Conservation (phyloP, 2,888 invertebrate genomes). For the Tachina lurida region DNA sequence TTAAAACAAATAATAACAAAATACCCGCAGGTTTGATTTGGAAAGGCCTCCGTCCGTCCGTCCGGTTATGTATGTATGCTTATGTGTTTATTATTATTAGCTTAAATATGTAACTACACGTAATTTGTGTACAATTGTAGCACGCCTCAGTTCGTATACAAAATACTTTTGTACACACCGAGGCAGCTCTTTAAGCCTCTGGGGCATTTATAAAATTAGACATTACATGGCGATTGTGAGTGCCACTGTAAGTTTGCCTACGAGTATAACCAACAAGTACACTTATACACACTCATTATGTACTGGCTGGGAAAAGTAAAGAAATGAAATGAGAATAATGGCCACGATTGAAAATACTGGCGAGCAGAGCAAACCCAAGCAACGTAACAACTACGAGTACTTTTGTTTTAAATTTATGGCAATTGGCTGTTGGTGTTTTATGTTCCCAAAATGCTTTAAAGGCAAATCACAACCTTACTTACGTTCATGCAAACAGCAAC, state of each 20-base stretch:
- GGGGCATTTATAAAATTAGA: slow-evolving; percentile 68
- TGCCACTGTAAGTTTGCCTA: slow-evolving; percentile 21
- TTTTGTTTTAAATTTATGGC: slow-evolving; percentile 59
- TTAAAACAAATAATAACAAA: slow-evolving; percentile 8
- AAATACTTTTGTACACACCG: background rate
- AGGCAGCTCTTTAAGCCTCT: slow-evolving; percentile 35
- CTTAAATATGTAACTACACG: no score
- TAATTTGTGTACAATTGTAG: background rate
- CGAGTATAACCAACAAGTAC: slow-evolving; percentile 1
- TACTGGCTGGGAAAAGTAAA: background rate
- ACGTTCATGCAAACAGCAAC: background rate
- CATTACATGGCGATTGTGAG: slow-evolving; percentile 44
- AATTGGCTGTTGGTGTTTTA: slow-evolving; percentile 68
- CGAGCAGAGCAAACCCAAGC: background rate
- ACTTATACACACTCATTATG: background rate
- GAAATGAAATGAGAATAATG: slow-evolving; percentile 51
- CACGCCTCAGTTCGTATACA: background rate
- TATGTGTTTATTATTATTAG: background rate
- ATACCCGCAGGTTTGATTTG: background rate
- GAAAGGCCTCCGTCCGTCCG: no score
- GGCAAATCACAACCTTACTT: slow-evolving; percentile 61
- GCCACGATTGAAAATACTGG: slow-evolving; percentile 45
- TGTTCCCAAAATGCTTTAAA: slow-evolving; percentile 54
- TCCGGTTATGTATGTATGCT: background rate
- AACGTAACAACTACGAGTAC: slow-evolving; percentile 15